Percentiles rank a stretch among this genome's conserved stretches.
phyloP scores from a whole-genome alignment of 2,797 vertebrate species.

The Neomorphus geoffroyi region DNA sequence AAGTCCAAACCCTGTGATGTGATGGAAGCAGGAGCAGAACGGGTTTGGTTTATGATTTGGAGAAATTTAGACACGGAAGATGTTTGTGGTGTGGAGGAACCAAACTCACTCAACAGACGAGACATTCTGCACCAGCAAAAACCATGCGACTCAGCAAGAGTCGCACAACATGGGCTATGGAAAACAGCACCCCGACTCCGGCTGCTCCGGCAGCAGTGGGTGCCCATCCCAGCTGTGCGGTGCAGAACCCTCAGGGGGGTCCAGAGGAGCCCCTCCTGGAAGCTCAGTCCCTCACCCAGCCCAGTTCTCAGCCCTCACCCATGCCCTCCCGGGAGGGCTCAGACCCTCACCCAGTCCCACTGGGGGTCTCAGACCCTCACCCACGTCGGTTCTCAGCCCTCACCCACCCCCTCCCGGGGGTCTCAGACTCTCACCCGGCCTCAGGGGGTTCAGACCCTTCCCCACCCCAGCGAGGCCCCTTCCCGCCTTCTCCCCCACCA shows the following conservation, averaged over 20 bases:
- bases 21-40: accelerated
- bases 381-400: no score
- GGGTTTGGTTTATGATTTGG: accelerated
- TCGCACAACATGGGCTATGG: accelerated
- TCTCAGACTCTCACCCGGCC: no score
- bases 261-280: not conserved
- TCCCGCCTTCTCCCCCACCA: no score
- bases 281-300: not conserved
- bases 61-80: not conserved
- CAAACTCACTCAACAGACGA: accelerated
- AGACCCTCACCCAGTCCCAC: no score
- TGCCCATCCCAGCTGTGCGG: not conserved
- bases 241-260: not conserved
- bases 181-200: accelerated
- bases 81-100: accelerated
- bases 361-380: no score
- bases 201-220: not conserved
- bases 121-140: not conserved
- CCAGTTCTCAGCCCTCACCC: no score
- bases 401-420: no score
- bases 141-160: not conserved
- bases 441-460: no score
- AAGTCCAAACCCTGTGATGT: accelerated
- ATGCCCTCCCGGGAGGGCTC: no score
- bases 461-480: no score